Base-by-base conservation (phyloP, 1,140 invertebrate genomes). In the Delia radicum region DNA sequence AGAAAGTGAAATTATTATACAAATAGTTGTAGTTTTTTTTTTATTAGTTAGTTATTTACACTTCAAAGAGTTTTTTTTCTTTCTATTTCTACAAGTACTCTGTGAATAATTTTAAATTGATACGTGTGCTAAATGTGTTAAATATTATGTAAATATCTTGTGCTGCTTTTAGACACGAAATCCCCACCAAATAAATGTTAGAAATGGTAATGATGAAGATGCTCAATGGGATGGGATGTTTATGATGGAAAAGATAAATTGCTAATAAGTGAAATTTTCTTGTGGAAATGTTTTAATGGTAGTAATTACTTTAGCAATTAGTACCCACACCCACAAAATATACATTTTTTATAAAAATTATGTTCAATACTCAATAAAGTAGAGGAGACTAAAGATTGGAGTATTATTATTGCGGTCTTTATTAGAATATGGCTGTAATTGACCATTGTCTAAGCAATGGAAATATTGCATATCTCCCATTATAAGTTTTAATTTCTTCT, bases 111-210 rank as follows among this genome's bases (percentile, higher is more conserved):
- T 42, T 42, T 24, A 55, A 55, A 21, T 21, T 55, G 24, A 8
- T 21, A 55, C 48, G 48, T 55, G 48, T 55, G 48, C 48, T 55
- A 55, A 55, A 55, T 55, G 48, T 55, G 48, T 55, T 55, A 55
- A 55, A 55, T 55, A 55, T 55, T 55, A 55, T 55, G 48, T 55
- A 55, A 55, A 55, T 55, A 65, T 18, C 27, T 31, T 67, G 28
- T 67, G 63, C 63, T 67, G 13, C n/a, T n/a, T n/a, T n/a, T 27
- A 65, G 10, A 42, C 37, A 42, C 37, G 37, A n/a, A n/a, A n/a
- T n/a, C n/a, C n/a, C n/a, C n/a, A n/a, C n/a, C n/a, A n/a, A n/a
- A n/a, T n/a, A n/a, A n/a, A n/a, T n/a, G n/a, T n/a, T n/a, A n/a
- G n/a, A n/a, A n/a, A n/a, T n/a, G n/a, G n/a, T n/a, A n/a, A n/a